These are phyloP conservation scores for Vanessa cardui DNA, from an alignment of 2,888 invertebrate genomes.

Conservation along the genomic window DNA sequence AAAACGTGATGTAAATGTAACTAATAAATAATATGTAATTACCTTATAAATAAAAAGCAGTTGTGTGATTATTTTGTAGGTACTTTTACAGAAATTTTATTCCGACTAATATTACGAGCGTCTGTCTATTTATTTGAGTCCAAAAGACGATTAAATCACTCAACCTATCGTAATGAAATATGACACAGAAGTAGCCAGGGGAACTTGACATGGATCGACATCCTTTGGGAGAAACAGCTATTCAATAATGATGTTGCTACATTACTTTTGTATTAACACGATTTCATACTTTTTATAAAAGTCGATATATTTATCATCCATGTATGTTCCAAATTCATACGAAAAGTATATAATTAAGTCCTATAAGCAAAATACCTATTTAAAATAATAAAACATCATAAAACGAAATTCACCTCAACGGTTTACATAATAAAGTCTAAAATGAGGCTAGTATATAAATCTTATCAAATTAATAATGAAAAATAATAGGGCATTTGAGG, in stretches of 20 bases:
- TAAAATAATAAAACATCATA: constrained; percentile 29
- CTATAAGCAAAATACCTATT: constrained; percentile 22
- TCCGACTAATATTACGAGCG: too few relatives aligned
- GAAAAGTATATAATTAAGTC: constrained; percentile 14
- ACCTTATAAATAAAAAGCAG: background rate
- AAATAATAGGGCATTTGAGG: constrained; percentile 62
- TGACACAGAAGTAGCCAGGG: too few relatives aligned
- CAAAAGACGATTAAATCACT: too few relatives aligned
- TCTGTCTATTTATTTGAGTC: too few relatives aligned
- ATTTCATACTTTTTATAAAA: too few relatives aligned
- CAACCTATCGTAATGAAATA: too few relatives aligned
- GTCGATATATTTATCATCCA: background rate
- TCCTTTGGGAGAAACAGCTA: too few relatives aligned
- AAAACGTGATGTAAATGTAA: background rate
- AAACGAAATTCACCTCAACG: constrained; percentile 30
- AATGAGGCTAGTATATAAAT: constrained; percentile 59
- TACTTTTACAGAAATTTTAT: too few relatives aligned
- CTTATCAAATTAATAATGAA: constrained; percentile 79
- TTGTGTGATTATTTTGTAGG: background rate
- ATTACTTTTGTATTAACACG: too few relatives aligned
- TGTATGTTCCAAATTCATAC: constrained; percentile 9
- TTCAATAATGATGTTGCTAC: too few relatives aligned
- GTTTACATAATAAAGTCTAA: constrained; percentile 50
- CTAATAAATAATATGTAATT: background rate
- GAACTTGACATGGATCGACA: too few relatives aligned